Conservation (phyloP, 2,113 vertebrate species). For the Zosterops japonicus region DNA sequence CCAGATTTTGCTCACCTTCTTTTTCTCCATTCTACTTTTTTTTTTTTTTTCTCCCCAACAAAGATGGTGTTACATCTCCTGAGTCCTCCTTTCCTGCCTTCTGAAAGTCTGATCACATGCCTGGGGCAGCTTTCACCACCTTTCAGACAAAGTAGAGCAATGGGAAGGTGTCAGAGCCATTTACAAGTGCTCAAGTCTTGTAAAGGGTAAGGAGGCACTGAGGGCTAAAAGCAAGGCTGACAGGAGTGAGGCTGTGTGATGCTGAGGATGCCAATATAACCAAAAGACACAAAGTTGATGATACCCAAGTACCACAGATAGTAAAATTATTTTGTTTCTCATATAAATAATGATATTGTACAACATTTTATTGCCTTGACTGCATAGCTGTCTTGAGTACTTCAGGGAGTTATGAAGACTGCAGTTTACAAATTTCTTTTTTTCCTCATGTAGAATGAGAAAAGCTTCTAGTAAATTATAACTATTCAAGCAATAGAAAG, state of each 20-base stretch:
- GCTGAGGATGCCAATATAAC: neutral
- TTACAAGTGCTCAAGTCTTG: neutral
- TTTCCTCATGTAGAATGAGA: slow-evolving; percentile 33
- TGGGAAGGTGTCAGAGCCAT: neutral
- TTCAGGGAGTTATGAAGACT: slow-evolving; percentile 42
- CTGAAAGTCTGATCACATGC: neutral
- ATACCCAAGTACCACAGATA: neutral
- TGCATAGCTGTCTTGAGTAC: slow-evolving; percentile 23
- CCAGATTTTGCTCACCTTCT: neutral
- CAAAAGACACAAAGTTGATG: neutral
- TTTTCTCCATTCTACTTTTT: neutral
- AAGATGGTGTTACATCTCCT: neutral
- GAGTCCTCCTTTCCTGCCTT: neutral
- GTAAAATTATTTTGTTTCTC: neutral
- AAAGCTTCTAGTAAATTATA: slow-evolving; percentile 23
- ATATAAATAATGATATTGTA: neutral
- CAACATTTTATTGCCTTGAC: slow-evolving; percentile 42
- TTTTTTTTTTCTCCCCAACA: neutral
- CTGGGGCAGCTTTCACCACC: neutral
- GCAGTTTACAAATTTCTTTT: slow-evolving; percentile 33
- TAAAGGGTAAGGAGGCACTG: neutral
- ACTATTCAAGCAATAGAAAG: slow-evolving; percentile 29
- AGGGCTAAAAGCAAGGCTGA: neutral
- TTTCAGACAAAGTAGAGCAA: neutral
- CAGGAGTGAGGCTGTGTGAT: neutral